Conservation (phyloP, 2,888 invertebrate genomes). For the Cremastinae sp. region DNA sequence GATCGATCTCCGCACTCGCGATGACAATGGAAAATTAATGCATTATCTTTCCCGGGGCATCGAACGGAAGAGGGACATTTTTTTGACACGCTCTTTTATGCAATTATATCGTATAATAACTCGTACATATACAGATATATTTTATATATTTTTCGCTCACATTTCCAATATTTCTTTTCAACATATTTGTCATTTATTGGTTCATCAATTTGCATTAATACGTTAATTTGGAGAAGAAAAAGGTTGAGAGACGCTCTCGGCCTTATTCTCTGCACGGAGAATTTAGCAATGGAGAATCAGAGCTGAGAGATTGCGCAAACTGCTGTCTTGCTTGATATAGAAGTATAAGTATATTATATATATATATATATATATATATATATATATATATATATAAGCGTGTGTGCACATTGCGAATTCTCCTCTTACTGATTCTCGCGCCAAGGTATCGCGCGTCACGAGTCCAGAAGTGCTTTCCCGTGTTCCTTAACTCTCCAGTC, state of each 20-base stretch:
- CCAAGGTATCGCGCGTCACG: conserved; percentile 71
- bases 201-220: background rate
- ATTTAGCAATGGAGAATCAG: conserved; percentile 42
- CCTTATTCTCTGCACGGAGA: conserved; percentile 7
- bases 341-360: too few relatives aligned
- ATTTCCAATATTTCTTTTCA: conserved; percentile 14
- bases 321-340: conserved; percentile 28
- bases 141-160: background rate
- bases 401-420: conserved; percentile 40
- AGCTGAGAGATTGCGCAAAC: conserved; percentile 48
- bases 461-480: conserved; percentile 80
- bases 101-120: background rate
- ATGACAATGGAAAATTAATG: conserved; percentile 78
- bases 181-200: background rate
- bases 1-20: conserved; percentile 70
- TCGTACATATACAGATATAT: background rate
- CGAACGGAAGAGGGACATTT: conserved; percentile 24
- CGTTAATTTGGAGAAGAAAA: too few relatives aligned
- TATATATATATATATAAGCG: conserved; percentile 10
- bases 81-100: too few relatives aligned
- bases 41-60: conserved; percentile 70
- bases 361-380: too few relatives aligned
- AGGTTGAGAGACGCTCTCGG: too few relatives aligned
- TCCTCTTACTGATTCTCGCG: conserved; percentile 53
- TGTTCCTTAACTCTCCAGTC: conserved; percentile 78